These are phyloP conservation scores for Felis chaus DNA, from an alignment of 2,113 vertebrate species.

Conservation along the genomic window DNA sequence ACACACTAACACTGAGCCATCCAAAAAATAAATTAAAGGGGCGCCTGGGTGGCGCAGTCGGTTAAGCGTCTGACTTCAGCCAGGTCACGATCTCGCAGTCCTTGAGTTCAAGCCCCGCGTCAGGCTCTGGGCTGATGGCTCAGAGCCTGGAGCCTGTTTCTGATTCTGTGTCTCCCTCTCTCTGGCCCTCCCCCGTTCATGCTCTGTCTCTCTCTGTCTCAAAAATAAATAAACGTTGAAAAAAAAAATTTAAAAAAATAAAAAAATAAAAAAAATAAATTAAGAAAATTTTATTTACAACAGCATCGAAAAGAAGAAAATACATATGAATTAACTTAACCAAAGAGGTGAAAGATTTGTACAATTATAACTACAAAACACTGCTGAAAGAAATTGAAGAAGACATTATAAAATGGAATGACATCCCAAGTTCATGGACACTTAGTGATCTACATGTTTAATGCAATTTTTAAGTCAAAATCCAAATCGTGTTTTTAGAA, in stretches of 20 bases:
- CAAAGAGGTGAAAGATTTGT: not conserved
- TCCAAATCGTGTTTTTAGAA: not conserved
- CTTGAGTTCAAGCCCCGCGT: no score
- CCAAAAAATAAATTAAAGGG: not conserved
- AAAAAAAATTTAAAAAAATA: no score
- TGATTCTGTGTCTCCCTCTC: no score
- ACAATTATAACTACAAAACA: not conserved
- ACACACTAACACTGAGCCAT: not conserved
- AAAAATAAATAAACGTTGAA: no score
- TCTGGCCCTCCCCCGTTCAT: no score
- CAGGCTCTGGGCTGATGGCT: no score
- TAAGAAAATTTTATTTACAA: not conserved
- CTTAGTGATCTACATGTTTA: not conserved
- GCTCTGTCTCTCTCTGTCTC: no score
- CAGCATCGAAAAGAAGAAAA: not conserved
- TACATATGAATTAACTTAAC: not conserved
- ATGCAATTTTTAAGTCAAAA: not conserved
- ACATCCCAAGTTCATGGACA: not conserved
- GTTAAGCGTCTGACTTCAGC: no score
- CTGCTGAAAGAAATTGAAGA: not conserved
- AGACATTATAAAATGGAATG: not conserved
- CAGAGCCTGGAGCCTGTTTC: no score
- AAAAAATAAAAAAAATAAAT: not conserved
- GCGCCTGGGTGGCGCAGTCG: no score
- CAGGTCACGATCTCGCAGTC: no score